These are phyloP conservation scores for Noctilio leporinus DNA, from an alignment of 2,113 vertebrate genomes.

Conservation along the genomic window DNA sequence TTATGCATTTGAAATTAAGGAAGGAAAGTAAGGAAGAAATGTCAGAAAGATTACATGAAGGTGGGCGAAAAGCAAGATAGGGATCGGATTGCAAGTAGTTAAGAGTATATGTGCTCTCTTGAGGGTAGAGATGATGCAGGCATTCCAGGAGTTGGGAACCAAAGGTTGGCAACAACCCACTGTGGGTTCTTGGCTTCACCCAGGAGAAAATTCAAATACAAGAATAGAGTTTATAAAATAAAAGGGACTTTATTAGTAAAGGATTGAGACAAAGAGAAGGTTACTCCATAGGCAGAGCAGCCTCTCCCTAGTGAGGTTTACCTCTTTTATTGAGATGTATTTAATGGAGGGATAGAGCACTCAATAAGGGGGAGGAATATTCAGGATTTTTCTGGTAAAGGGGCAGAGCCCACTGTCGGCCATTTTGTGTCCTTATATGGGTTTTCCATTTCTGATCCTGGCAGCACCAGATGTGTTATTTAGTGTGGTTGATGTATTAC, in stretches of 20 bases:
- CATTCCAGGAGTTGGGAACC: neutral
- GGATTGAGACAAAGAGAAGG: neutral
- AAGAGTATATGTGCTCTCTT: neutral
- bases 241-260: neutral
- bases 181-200: neutral
- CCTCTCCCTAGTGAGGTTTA: neutral
- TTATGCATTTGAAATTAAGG: neutral
- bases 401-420: neutral
- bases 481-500: neutral
- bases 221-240: neutral
- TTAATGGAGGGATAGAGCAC: neutral
- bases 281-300: neutral
- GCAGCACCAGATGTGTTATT: neutral
- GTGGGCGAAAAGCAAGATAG: neutral
- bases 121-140: neutral
- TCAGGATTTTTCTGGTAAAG: neutral
- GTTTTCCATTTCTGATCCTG: neutral
- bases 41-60: neutral
- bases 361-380: neutral
- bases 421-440: neutral
- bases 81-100: no score
- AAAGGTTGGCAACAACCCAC: neutral
- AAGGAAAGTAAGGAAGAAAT: neutral
- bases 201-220: neutral
- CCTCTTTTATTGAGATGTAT: neutral